Base-by-base conservation (phyloP, 1,140 invertebrate genomes). In the Cydia fagiglandana region DNA sequence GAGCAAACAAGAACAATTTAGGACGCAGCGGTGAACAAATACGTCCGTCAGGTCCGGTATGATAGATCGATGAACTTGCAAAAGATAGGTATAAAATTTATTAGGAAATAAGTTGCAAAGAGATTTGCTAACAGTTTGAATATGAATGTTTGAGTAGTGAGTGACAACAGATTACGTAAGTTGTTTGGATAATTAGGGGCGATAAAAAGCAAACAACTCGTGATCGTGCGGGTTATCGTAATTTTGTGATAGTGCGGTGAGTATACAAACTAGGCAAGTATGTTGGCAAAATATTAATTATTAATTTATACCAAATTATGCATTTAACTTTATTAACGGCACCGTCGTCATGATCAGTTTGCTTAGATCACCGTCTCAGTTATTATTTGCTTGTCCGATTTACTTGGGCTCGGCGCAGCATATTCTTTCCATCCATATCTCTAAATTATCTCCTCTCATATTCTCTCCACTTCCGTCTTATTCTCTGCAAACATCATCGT, bases 141-240 rank as follows among this genome's bases (percentile, higher is more conserved):
- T 74, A 30, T 56, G 53, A 56, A 56, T 30, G 38, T 47, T 74
- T 38, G 34, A 34, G 74, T 74, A 45, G 76, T 81, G 76, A 61
- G 79, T 75, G 79, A 78, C 68, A 66, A 84, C 77, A 66, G 75
- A 53, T 86, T 82, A 82, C 79, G 82, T 88, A 86, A 89, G 81
- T 75, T 81, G 78, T 88, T 86, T 83, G 78, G 82, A 79, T 77
- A 85, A 84, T 86, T 86, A 83, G 80, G 75, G 74, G 56, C 64
- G 76, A 76, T 79, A 75, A 73, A 73, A 50, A 75, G 81, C 81
- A 86, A 85, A 85, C 81, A 84, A 80, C 68, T 76, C 64, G 73
- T 68, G 73, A 50, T 28, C 75, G 74, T 86, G 79, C 86, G 80
- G 85, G 86, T 88, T 86, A 86, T 83, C 83, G 78, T 38, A 68